Evolutionary conservation across 2,888 invertebrate species (phyloP).

Genomic region (Pyrrhosoma nymphula): DNA sequence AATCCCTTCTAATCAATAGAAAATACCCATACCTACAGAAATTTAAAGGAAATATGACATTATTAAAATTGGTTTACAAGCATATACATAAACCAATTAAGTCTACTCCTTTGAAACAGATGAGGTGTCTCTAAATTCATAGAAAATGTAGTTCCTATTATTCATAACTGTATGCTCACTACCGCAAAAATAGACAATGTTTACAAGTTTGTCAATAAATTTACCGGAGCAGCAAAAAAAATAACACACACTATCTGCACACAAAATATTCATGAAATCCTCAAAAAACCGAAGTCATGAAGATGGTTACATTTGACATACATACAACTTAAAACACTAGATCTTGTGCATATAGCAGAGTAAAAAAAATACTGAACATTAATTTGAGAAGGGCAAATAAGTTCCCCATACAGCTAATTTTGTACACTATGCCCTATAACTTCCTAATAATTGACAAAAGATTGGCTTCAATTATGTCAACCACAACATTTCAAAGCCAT

Average conservation of each 20-base stretch:
- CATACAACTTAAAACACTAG: background rate
- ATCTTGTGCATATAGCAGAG: background rate
- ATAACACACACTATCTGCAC: background rate
- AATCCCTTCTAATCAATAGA: background rate
- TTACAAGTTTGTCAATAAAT: background rate
- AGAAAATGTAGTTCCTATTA: background rate
- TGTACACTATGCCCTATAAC: background rate
- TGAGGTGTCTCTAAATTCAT: background rate
- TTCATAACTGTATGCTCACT: background rate
- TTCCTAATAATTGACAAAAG: background rate
- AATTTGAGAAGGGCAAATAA: no score
- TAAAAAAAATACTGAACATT: no score
- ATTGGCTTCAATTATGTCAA: background rate
- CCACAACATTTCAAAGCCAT: background rate
- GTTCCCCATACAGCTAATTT: background rate
- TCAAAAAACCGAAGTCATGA: background rate
- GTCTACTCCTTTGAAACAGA: background rate
- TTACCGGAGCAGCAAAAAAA: background rate
- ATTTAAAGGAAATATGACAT: background rate
- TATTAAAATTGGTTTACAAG: background rate
- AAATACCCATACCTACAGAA: background rate
- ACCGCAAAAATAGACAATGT: background rate
- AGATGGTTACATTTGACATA: background rate
- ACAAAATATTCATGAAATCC: background rate
- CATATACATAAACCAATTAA: background rate